Evolutionary conservation across 1,140 invertebrate genomes (phyloP).

Genomic region (Euglossa dilemma): DNA sequence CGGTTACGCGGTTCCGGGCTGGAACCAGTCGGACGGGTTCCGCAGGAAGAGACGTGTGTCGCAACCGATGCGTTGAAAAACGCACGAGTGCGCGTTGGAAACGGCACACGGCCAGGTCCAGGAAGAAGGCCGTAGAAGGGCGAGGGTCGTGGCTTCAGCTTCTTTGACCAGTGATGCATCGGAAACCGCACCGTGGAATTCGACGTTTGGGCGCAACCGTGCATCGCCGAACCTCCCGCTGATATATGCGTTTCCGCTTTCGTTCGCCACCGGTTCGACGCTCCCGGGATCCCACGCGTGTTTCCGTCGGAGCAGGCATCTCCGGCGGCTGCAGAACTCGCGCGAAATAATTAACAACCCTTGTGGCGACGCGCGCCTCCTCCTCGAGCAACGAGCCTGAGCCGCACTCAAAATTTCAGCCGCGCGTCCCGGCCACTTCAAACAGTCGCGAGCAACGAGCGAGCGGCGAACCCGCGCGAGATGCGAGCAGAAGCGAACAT

Average conservation of each 20-base stretch:
- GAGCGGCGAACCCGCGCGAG: constrained; percentile 25
- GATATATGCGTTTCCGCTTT: constrained; percentile 37
- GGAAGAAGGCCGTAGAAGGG: background rate
- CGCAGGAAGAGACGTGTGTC: background rate
- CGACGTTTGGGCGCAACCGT: constrained; percentile 37
- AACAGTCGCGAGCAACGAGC: constrained; percentile 62
- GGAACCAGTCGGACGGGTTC: background rate
- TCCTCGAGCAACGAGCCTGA: constrained; percentile 23
- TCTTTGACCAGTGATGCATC: constrained; percentile 63
- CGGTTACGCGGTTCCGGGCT: background rate
- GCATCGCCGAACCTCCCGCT: constrained; percentile 1
- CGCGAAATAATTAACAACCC: constrained; percentile 80
- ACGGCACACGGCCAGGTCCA: background rate
- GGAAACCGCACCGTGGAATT: constrained; percentile 46
- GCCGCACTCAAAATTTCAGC: constrained; percentile 64
- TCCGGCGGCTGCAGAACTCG: constrained; percentile 74
- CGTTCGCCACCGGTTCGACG: background rate
- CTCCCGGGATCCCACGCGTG: constrained; percentile 12
- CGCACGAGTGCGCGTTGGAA: constrained; percentile 21
- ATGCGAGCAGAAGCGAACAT: constrained; percentile 27
- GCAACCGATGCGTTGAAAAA: constrained; percentile 46
- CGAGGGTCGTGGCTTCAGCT: constrained; percentile 44
- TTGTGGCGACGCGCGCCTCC: constrained; percentile 51
- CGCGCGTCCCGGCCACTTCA: constrained; percentile 56
- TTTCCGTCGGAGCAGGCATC: constrained; percentile 58